phyloP scores from a whole-genome alignment of 2,888 invertebrate species.

The Diabrotica balteata region DNA sequence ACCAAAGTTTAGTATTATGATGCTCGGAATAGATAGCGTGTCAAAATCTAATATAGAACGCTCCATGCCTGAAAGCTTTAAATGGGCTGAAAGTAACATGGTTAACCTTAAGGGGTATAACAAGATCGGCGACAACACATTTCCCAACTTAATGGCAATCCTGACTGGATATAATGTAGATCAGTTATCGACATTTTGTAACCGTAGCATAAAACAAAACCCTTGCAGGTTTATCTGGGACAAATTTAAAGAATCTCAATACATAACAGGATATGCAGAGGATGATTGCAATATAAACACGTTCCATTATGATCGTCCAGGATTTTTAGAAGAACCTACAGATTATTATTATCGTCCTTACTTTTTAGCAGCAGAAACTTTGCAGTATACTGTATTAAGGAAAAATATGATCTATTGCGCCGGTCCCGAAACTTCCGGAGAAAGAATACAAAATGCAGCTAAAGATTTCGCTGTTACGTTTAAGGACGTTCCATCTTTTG shows the following conservation, averaged over 20 bases:
- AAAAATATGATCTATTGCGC: slow-evolving; percentile 66
- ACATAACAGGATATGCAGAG: slow-evolving; percentile 82
- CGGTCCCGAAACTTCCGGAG: slow-evolving; percentile 69
- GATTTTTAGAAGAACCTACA: slow-evolving; percentile 65
- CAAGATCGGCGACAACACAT: too few relatives aligned
- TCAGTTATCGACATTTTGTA: too few relatives aligned
- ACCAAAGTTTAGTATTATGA: slow-evolving; percentile 65
- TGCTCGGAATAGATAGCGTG: slow-evolving; percentile 86
- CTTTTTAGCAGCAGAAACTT: slow-evolving; percentile 70
- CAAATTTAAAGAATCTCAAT: slow-evolving; percentile 72
- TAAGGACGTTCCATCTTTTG: slow-evolving; percentile 70
- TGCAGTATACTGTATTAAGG: slow-evolving; percentile 60
- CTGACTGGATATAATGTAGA: too few relatives aligned
- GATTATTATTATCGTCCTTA: slow-evolving; percentile 9
- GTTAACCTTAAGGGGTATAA: too few relatives aligned
- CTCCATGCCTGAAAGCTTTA: slow-evolving; percentile 75
- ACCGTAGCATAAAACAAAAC: slow-evolving; percentile 57
- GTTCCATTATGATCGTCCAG: slow-evolving; percentile 76
- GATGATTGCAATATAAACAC: slow-evolving; percentile 77
- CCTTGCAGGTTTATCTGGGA: slow-evolving; percentile 81
- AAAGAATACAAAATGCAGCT: slow-evolving; percentile 74
- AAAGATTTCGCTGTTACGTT: slow-evolving; percentile 65
- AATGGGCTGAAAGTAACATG: slow-evolving; percentile 61
- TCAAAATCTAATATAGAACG: slow-evolving; percentile 79
- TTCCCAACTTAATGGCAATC: too few relatives aligned